Percentiles rank a stretch among this genome's conserved stretches.
These are phyloP conservation scores for Lasius platythorax DNA, from an alignment of 2,888 invertebrate genomes.

Conservation along the genomic window DNA sequence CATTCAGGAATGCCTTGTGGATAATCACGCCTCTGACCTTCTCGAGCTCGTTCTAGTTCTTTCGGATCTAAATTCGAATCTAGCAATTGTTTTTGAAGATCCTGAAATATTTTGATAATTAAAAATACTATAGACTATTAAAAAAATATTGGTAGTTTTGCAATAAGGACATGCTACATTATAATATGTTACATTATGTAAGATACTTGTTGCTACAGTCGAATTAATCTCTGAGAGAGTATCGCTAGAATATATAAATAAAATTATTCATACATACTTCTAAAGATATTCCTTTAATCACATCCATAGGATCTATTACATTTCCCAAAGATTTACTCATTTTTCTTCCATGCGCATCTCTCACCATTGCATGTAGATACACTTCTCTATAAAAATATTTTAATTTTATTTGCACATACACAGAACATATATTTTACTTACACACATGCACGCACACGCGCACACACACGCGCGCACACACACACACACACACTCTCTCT, in stretches of 20 bases:
- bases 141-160: too few relatives aligned
- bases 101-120: slow-evolving; percentile 56
- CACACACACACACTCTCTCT: not conserved
- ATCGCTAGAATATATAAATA: not conserved
- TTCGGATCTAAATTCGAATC: slow-evolving; percentile 95
- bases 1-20: slow-evolving; percentile 98
- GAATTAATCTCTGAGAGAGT: too few relatives aligned
- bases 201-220: too few relatives aligned
- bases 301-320: slow-evolving; percentile 98
- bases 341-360: slow-evolving; percentile 99
- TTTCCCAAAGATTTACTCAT: slow-evolving; percentile 99
- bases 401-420: not conserved
- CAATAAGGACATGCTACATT: too few relatives aligned
- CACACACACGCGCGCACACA: too few relatives aligned
- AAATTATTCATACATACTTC: slow-evolving; percentile 86
- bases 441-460: not conserved
- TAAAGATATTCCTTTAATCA: slow-evolving; percentile 94
- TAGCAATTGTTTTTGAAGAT: slow-evolving; percentile 91
- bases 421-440: not conserved
- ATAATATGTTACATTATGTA: too few relatives aligned
- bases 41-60: slow-evolving; percentile 88
- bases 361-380: slow-evolving; percentile 98
- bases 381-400: slow-evolving; percentile 89
- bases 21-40: slow-evolving; percentile 87
- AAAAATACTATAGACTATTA: slow-evolving; percentile 8